Percentiles rank a stretch among this genome's conserved stretches.
These are phyloP conservation scores for Chelon labrosus DNA, from an alignment of 2,797 vertebrate species.

Conservation along the genomic window DNA sequence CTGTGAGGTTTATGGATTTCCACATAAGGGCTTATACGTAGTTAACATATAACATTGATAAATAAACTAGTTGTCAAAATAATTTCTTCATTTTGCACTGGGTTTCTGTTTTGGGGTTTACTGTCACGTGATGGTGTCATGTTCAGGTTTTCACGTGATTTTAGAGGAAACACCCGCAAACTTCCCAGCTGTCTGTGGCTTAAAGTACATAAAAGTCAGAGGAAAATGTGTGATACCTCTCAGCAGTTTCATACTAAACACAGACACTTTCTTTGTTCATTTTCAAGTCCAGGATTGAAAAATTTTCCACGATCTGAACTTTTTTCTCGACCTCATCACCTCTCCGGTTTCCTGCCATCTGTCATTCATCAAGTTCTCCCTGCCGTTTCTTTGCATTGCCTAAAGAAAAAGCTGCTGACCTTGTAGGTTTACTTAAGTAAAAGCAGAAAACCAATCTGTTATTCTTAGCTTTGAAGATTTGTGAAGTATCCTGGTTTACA, in stretches of 20 bases:
- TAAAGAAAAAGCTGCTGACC: conserved; percentile 1
- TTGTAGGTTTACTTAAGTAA: not conserved
- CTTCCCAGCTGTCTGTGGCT: not conserved
- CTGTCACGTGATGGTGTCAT: not conserved
- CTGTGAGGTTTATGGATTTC: not conserved
- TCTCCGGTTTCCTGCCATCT: conserved; percentile 25
- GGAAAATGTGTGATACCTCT: not conserved
- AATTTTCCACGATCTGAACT: not conserved
- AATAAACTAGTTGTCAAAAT: not conserved
- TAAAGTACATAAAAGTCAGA: not conserved
- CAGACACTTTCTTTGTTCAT: not conserved
- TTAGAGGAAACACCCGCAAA: not conserved
- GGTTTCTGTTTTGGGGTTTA: not conserved
- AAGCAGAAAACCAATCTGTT: conserved; percentile 3
- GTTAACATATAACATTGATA: not conserved
- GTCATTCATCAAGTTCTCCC: not conserved
- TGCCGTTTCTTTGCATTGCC: not conserved
- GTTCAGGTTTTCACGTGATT: not conserved
- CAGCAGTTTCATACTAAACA: not conserved
- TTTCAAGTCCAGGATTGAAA: not conserved
- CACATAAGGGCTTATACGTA: not conserved
- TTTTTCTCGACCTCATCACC: not conserved
- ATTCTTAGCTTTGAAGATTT: not conserved
- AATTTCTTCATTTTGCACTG: not conserved
- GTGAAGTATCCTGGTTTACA: not conserved